Percentiles rank a stretch among this genome's conserved stretches.
Evolutionary conservation across 2,888 invertebrate genomes (phyloP).

Genomic region (Pycnomerus fuliginosus): DNA sequence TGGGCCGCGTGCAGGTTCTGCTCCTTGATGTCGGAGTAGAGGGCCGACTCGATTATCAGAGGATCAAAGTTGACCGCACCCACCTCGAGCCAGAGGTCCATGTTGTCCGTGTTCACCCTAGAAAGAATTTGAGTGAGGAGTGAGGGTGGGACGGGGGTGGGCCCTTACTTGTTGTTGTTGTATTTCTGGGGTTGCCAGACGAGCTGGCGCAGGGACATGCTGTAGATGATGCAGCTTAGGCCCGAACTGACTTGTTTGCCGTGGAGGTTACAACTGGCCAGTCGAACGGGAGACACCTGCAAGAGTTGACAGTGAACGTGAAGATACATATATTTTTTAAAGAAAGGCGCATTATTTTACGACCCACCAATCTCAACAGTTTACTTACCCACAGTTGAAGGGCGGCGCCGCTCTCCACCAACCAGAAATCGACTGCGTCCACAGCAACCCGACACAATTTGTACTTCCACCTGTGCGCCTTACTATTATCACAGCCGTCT

Average conservation of each 20-base stretch:
- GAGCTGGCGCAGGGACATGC: constrained; percentile 48
- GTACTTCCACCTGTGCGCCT: constrained; percentile 71
- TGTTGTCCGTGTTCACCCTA: constrained; percentile 30
- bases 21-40: constrained; percentile 69
- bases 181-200: constrained; percentile 51
- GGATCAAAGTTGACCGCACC: constrained; percentile 90
- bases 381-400: constrained; percentile 74
- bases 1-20: constrained; percentile 76
- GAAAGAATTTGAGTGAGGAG: constrained; percentile 6
- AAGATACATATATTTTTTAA: no score
- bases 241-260: constrained; percentile 89
- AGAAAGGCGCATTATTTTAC: no score
- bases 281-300: constrained; percentile 78
- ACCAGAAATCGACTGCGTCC: constrained; percentile 85
- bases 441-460: constrained; percentile 86
- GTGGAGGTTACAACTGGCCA: constrained; percentile 93
- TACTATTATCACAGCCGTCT: constrained; percentile 30
- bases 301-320: no score
- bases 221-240: constrained; percentile 74
- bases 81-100: constrained; percentile 87
- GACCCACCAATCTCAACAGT: no score
- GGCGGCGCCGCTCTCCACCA: constrained; percentile 87
- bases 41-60: constrained; percentile 84
- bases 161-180: constrained; percentile 47
- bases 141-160: neutral